Evolutionary conservation across 2,888 invertebrate genomes (phyloP).

Genomic region (Balanococcus diminutus): DNA sequence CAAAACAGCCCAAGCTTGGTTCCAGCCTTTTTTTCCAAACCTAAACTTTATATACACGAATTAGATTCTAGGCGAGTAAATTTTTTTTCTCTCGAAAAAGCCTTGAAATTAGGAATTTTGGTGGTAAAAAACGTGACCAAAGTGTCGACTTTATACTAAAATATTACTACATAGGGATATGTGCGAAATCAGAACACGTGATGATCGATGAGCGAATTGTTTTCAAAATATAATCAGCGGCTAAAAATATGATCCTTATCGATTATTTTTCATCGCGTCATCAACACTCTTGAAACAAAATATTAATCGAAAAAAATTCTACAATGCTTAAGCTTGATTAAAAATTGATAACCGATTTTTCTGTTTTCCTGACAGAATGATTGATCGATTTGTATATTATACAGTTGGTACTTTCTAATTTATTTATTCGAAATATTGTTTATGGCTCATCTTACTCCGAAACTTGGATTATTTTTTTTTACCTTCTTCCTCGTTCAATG

Average conservation of each 20-base stretch:
- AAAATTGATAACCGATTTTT: conserved; percentile 7
- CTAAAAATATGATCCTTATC: conserved; percentile 15
- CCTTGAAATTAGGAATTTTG: not conserved
- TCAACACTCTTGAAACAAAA: not conserved
- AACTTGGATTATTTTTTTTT: not conserved
- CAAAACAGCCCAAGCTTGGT: conserved; percentile 32
- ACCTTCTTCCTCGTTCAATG: not conserved
- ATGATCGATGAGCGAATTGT: not conserved
- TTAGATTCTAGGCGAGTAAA: not conserved
- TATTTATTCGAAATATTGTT: not conserved
- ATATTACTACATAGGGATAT: not conserved
- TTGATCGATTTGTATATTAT: not conserved
- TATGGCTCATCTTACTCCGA: not conserved
- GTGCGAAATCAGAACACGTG: not conserved
- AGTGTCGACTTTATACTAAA: not conserved
- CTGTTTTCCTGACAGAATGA: conserved; percentile 1
- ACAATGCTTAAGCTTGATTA: conserved; percentile 15
- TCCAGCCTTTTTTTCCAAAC: not conserved
- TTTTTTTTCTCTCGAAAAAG: not conserved
- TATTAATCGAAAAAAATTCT: not conserved
- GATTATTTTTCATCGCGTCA: conserved; percentile 4
- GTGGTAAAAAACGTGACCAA: not conserved
- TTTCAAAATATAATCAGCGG: not conserved
- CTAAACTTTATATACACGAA: not conserved
- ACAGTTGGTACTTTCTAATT: not conserved